Base-by-base conservation (phyloP, 2,888 invertebrate genomes). In the Lamellibrachia satsuma region DNA sequence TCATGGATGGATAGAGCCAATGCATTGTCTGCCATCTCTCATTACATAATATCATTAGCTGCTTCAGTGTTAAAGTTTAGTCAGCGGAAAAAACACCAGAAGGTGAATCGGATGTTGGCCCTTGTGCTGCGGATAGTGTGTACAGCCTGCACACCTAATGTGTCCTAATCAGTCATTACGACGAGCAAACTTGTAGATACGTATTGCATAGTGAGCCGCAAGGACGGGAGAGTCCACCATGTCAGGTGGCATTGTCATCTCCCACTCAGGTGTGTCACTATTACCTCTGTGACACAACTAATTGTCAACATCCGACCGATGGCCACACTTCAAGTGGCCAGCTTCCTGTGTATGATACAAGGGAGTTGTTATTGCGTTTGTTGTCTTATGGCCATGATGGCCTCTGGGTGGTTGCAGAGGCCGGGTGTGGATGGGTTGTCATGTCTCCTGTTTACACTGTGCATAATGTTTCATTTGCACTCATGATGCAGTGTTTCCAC, bases 81-180 rank as follows among this genome's bases (percentile, higher is more conserved):
- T 75, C 75, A 6, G 75, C 22, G 75, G 75, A 75, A 75, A 39
- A 75, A 75, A 75, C 75, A 75, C 75, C 75, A 75, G 75, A 75
- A 75, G 75, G 75, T 75, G 75, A 75, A 75, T 75, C 75, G 75
- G 75, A 75, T 75, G 75, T 75, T 75, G 22, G 75, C 75, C n/a
- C n/a, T 75, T 75, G 75, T 75, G 15, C 75, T 22, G 75, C 15
- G 22, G 75, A 22, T 75, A 75, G n/a, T 75, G 75, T 75, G 39
- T 39, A 1, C 39, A 39, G 39, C 39, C 39, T 39, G 75, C 75
- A 3, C 75, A 75, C 75, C 75, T 75, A 75, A 75, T 15, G 22
- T 11, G 75, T n/a, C 22, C 75, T 75, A 75, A 75, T 75, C 15
- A 75, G 6, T 75, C 22, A 75, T 75, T 75, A 75, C 75, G 22